Base-by-base conservation (phyloP, 2,113 vertebrate species). In the Calcarius ornatus region DNA sequence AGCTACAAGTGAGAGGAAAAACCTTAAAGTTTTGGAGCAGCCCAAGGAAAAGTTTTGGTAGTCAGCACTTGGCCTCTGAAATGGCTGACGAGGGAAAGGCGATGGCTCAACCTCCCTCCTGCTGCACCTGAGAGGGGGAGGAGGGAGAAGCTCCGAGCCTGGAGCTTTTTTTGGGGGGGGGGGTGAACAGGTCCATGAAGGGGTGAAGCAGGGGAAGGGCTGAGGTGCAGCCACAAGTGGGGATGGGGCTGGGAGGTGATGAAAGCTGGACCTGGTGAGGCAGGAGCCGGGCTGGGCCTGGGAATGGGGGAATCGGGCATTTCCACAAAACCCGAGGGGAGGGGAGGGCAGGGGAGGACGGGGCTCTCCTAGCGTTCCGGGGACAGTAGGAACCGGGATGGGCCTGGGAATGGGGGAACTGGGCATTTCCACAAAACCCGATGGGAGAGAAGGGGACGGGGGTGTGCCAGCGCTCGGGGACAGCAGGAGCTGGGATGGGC, bases 191-290 rank as follows among this genome's bases (percentile, higher is more conserved):
- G 42, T 22, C 7, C 47, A 24, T 10, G 6, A 27, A 31, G 54
- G 22, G 65, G 25, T 8, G 27, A 64, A 42, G 17, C 9, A 9
- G 5, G 1, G 4, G 22, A 11, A 11, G 24, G 45, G 59, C 57
- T 16, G 56, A 11, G n/a, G 22, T 5, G 61, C 5, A 23, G 50
- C 3, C 0, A 3, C 24, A 24, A 65, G 16, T 1, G 0, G 2
- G 68, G 71, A 17, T 64, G 1, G 2, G 11, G 27, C 7, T 0
- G 2, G 24, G 59, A 48, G 11, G 25, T 13, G 31, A 12, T 23
- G 42, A 11, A 22, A 10, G 11, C 4, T 1, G 20, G 22, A 22
- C n/a, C 64, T 68, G 65, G 43, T 0, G 35, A 66, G 51, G 59
- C 50, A 35, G 50, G 50, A 51, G 50, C 50, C 16, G 50, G 50